phyloP scores from a whole-genome alignment of 2,797 vertebrate genomes.

The Philypnodon macrostomus region DNA sequence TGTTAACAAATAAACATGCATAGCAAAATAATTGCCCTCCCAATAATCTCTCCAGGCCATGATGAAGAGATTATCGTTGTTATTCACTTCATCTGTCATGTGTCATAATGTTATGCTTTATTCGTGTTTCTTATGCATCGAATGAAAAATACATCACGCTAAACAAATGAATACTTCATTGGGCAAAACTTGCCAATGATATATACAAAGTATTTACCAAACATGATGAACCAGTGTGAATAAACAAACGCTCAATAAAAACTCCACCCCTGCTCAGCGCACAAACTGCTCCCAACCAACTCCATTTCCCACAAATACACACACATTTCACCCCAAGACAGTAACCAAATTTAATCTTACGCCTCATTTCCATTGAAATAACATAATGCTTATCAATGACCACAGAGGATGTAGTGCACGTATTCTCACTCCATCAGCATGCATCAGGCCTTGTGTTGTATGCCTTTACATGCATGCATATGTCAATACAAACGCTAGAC shows the following conservation, averaged over 20 bases:
- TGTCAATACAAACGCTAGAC: conserved; percentile 62
- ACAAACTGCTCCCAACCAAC: no score
- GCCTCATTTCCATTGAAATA: conserved; percentile 80
- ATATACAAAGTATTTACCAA: conserved; percentile 49
- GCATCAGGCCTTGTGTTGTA: conserved; percentile 26
- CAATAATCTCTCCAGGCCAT: no score
- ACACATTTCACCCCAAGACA: conserved; percentile 59
- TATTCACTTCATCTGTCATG: no score
- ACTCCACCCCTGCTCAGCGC: conserved; percentile 8
- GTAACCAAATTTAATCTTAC: conserved; percentile 64
- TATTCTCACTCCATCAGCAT: conserved; percentile 31
- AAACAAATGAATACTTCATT: conserved; percentile 8
- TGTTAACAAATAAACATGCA: no score
- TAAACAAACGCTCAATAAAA: conserved; percentile 76
- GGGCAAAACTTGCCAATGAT: no score
- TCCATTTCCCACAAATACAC: conserved; percentile 56
- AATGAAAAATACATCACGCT: not conserved
- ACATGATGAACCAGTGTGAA: conserved; percentile 54
- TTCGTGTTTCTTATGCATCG: no score
- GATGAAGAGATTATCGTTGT: no score
- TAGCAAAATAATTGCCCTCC: no score
- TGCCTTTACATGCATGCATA: conserved; percentile 30
- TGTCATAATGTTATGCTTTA: no score
- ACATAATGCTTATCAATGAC: conserved; percentile 67
- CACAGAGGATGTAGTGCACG: conserved; percentile 34